Conservation (phyloP, 1,140 invertebrate species). For the Caenorhabditis tropicalis region DNA sequence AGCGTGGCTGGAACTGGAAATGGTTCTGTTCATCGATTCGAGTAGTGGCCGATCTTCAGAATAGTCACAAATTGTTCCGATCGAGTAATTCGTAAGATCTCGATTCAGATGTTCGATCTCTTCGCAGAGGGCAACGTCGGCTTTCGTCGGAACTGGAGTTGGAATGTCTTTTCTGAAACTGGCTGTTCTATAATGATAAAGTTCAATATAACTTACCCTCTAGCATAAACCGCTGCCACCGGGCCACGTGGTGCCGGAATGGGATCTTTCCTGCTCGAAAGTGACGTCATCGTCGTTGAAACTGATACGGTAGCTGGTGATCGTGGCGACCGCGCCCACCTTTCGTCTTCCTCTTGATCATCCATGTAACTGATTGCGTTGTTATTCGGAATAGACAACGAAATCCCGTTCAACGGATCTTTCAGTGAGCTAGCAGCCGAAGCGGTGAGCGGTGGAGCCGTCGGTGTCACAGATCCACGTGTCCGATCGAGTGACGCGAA, state of each 20-base stretch:
- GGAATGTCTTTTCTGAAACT: conserved; percentile 17
- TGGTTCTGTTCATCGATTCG: not conserved
- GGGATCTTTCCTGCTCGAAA: conserved; percentile 2
- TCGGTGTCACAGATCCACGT: conserved; percentile 1
- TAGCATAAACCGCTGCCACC: conserved; percentile 43
- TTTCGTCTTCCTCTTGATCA: not conserved
- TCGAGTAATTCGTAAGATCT: conserved; percentile 67
- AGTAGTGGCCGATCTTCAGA: conserved; percentile 62
- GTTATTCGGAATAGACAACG: conserved; percentile 17
- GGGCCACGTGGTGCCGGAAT: conserved; percentile 22
- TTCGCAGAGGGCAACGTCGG: conserved; percentile 54
- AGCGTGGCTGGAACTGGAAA: not conserved
- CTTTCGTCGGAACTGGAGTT: not conserved
- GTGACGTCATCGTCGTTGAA: not conserved
- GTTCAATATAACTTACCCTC: not conserved
- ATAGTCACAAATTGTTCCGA: conserved; percentile 59
- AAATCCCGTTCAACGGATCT: not conserved
- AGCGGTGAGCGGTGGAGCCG: not conserved
- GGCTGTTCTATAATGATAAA: not conserved
- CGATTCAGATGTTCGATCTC: conserved; percentile 60
- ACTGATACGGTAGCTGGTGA: not conserved
- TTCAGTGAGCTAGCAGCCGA: conserved; percentile 10
- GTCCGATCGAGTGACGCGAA: not conserved
- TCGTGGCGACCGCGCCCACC: not conserved
- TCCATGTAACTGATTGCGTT: not conserved